Percentiles rank a stretch among this genome's conserved stretches.
Conservation (phyloP, 2,888 invertebrate species). For the Nipponacmea schrenckii region DNA sequence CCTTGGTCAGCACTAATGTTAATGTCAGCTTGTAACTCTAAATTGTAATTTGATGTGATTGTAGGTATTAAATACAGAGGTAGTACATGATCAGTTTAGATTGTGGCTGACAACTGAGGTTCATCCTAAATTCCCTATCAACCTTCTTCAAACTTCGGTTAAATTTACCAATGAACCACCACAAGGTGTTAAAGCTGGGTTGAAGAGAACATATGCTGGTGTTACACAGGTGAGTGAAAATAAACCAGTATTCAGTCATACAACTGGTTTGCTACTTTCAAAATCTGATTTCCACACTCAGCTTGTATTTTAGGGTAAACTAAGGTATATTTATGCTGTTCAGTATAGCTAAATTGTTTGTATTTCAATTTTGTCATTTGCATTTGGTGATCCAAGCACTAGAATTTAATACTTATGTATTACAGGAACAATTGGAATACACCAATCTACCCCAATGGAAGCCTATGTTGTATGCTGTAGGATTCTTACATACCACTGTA, state of each 20-base stretch:
- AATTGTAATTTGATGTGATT: background rate
- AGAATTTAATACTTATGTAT: background rate
- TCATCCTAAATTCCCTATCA: constrained; percentile 92
- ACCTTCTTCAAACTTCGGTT: constrained; percentile 86
- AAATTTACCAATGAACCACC: constrained; percentile 98
- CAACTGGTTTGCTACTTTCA: background rate
- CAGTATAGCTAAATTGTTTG: background rate
- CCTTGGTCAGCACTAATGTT: too few relatives aligned
- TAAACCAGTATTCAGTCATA: too few relatives aligned
- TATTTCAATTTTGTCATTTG: background rate
- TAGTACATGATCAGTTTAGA: constrained; percentile 84
- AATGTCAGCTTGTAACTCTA: too few relatives aligned
- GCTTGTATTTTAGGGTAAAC: too few relatives aligned
- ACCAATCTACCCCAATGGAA: constrained; percentile 90
- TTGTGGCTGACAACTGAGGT: constrained; percentile 96
- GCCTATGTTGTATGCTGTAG: constrained; percentile 90
- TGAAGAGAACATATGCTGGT: constrained; percentile 91
- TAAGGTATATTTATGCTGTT: too few relatives aligned
- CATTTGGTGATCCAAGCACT: too few relatives aligned
- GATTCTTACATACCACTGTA: constrained; percentile 93
- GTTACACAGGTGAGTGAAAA: constrained; percentile 77
- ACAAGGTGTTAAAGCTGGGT: constrained; percentile 91
- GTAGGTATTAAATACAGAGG: constrained; percentile 72
- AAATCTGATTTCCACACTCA: too few relatives aligned
- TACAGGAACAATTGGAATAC: constrained; percentile 85